Evolutionary conservation across 1,140 invertebrate species (phyloP).

Genomic region (Uloborus diversus): DNA sequence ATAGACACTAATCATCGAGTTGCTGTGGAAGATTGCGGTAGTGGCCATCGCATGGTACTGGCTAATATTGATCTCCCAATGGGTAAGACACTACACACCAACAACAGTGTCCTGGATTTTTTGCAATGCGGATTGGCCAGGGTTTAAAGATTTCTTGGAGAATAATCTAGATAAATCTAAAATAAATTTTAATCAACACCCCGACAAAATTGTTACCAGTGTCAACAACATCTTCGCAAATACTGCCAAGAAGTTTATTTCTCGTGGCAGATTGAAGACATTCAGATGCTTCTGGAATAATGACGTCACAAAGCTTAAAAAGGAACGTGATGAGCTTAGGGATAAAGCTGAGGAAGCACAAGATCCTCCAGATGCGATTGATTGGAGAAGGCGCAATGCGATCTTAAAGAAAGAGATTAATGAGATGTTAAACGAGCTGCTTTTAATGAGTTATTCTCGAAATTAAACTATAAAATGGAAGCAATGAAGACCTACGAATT

Average conservation of each 20-base stretch:
- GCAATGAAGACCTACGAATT: not conserved
- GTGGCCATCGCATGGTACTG: not conserved
- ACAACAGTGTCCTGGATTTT: slow-evolving; percentile 13
- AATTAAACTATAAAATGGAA: slow-evolving; percentile 25
- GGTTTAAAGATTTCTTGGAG: slow-evolving; percentile 1
- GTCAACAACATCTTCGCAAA: not conserved
- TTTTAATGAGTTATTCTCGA: not conserved
- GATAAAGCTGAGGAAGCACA: not conserved
- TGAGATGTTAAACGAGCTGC: not conserved
- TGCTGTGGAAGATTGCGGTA: slow-evolving; percentile 5
- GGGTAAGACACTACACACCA: not conserved
- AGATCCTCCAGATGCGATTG: not conserved
- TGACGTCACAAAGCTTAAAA: not conserved
- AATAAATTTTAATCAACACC: slow-evolving; percentile 16
- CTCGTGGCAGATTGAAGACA: not conserved
- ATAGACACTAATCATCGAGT: not conserved
- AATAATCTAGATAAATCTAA: not conserved
- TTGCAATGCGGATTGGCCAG: slow-evolving; percentile 8
- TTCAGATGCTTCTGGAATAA: slow-evolving; percentile 12
- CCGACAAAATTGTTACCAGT: slow-evolving; percentile 8
- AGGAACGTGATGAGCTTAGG: not conserved
- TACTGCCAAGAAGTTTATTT: not conserved
- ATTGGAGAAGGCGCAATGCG: not conserved
- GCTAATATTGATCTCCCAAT: not conserved
- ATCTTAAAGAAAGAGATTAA: not conserved